Evolutionary conservation across 2,797 vertebrate species (phyloP).

Genomic region (Gobio occitaniae): DNA sequence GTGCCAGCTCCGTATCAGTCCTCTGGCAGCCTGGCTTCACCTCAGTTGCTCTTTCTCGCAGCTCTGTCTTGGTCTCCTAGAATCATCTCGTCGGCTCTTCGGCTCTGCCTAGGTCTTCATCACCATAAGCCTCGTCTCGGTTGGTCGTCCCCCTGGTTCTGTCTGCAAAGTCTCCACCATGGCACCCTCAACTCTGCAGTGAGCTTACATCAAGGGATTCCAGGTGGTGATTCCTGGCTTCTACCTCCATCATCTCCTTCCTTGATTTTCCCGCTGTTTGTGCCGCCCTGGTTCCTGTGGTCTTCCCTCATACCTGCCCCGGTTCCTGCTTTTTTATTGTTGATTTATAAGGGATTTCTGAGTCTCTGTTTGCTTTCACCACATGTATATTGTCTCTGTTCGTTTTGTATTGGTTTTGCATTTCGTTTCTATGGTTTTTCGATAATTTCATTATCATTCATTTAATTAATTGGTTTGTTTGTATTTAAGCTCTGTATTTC

Average conservation of each 20-base stretch:
- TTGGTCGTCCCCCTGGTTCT: background rate
- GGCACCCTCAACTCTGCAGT: background rate
- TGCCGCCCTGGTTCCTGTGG: too few relatives aligned
- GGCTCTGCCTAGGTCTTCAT: background rate
- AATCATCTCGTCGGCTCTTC: background rate
- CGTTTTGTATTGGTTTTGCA: too few relatives aligned
- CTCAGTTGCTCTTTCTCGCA: background rate
- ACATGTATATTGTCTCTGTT: too few relatives aligned
- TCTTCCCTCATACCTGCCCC: too few relatives aligned
- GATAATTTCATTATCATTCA: background rate
- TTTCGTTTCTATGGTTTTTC: too few relatives aligned
- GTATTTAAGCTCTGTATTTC: background rate
- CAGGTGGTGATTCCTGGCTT: background rate
- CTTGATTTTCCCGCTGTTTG: too few relatives aligned
- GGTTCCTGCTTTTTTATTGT: too few relatives aligned
- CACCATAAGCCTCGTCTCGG: background rate
- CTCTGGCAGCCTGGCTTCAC: background rate
- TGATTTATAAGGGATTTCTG: too few relatives aligned
- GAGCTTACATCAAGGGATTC: background rate
- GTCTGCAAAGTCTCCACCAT: background rate
- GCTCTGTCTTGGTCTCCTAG: background rate
- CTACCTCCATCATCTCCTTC: background rate
- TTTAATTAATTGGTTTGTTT: background rate
- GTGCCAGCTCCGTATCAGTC: background rate
- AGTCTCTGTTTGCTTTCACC: too few relatives aligned